Evolutionary conservation across 2,113 vertebrate genomes (phyloP), one percentile per base, ranked within the genome.

Genomic region (Oxyura jamaicensis): DNA sequence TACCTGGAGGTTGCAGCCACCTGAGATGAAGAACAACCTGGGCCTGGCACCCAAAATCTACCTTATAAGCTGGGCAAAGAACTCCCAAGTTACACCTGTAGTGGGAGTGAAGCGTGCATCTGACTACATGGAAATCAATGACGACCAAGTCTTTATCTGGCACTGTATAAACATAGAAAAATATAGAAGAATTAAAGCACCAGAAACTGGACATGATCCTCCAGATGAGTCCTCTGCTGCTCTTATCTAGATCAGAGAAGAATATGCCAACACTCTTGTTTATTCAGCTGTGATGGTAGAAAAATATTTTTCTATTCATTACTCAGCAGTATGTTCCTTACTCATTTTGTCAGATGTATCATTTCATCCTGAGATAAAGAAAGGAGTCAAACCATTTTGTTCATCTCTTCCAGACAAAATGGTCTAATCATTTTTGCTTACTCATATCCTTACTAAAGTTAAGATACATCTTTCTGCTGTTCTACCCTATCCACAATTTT

Each of bases 231-330:
- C 31, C 41, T 91, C 79, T 94, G n/a, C 76, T 93, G 83, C 35
- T 29, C 26, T 73, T 39, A 52, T 53, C 66, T 20, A 39, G 36
- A 88, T 86, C 55, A 90, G 65, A 86, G 73, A 16, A 83, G n/a
- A 94, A 41, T 50, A 88, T 44, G 48, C 23, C 62, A 82, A 21
- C 48, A 48, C 4, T 88, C 5, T 42, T 92, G 66, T 84, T 94
- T 92, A 67, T 90, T 74, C 86, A 88, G 58, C 76, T 95, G 89
- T 22, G 66, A 87, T 68, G 88, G 58, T 11, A 72, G 62, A 78
- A 85, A 8, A 85, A 21, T 39, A 44, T 58, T 95, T 93, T 76
- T 85, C 29, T 86, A 65, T 80, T 76, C 67, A 58, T 93, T 83
- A 87, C 58, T 88, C 82, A 90, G 88, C 62, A 85, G 36, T 48